Evolutionary conservation across 2,113 vertebrate species (phyloP).

Genomic region (Phrynocephalus versicolor): DNA sequence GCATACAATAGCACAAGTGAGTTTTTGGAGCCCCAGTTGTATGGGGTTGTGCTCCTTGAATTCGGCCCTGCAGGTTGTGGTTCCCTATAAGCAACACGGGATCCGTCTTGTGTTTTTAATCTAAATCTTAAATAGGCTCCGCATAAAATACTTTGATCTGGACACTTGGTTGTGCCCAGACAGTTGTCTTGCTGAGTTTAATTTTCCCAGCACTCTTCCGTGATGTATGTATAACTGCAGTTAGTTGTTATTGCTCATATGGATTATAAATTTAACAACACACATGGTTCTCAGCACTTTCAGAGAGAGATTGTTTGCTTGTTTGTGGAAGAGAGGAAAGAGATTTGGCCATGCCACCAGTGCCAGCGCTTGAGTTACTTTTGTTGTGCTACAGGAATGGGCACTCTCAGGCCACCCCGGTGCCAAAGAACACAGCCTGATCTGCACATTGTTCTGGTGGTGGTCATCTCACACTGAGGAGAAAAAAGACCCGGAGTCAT

Average conservation of each 20-base stretch:
- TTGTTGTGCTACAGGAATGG: background rate
- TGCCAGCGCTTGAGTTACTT: background rate
- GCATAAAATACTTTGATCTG: background rate
- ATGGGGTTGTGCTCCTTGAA: background rate
- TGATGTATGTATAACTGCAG: background rate
- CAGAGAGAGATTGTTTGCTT: background rate
- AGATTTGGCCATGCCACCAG: background rate
- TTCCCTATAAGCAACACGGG: background rate
- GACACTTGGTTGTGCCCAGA: background rate
- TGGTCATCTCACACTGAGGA: background rate
- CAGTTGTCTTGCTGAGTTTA: background rate
- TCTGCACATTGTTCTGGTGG: background rate
- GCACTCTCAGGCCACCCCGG: background rate
- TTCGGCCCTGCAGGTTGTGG: background rate
- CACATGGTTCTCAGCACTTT: constrained; percentile 1
- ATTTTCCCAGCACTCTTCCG: background rate
- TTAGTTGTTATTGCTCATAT: background rate
- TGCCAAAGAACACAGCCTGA: background rate
- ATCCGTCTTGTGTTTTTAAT: background rate
- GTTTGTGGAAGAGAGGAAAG: background rate
- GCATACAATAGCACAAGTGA: background rate
- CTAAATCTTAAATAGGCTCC: background rate
- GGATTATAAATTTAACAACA: background rate
- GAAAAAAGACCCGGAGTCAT: background rate
- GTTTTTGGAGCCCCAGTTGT: background rate